Percentiles rank a stretch among this genome's conserved stretches.
Evolutionary conservation across 2,797 vertebrate species (phyloP).

Genomic region (Odontamblyopus rebecca): DNA sequence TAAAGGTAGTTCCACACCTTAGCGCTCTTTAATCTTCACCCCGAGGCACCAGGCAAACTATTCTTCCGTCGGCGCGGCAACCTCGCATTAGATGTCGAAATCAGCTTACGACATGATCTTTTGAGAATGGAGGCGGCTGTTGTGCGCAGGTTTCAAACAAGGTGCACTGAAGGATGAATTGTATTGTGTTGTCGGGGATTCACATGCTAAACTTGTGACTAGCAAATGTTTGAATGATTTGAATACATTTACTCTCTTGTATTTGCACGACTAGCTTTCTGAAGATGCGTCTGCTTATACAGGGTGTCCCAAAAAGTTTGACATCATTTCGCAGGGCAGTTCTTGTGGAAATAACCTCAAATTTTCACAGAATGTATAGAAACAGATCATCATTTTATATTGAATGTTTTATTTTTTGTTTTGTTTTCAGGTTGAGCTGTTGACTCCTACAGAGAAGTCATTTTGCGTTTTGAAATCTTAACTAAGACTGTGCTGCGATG

Average conservation of each 20-base stretch:
- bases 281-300: neutral
- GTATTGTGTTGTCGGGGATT: constrained; percentile 57
- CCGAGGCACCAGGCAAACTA: constrained; percentile 50
- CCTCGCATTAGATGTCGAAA: constrained; percentile 71
- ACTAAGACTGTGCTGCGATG: no score
- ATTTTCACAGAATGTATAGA: no score
- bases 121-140: constrained; percentile 57
- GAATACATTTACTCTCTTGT: constrained; percentile 9
- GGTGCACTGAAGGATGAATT: constrained; percentile 29
- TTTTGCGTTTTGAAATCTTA: no score
- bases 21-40: constrained; percentile 66
- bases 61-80: constrained; percentile 53
- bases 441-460: no score
- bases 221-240: constrained; percentile 32
- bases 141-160: constrained; percentile 52
- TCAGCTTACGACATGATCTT: constrained; percentile 73
- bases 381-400: no score
- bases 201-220: constrained; percentile 43
- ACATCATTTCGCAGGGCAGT: no score
- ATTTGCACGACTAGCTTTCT: neutral
- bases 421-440: no score
- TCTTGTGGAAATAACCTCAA: no score
- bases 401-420: no score
- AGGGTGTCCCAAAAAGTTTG: no score
- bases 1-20: constrained; percentile 70